Evolutionary conservation across 2,888 invertebrate species (phyloP).

Genomic region (Nemotelus pantherinus): DNA sequence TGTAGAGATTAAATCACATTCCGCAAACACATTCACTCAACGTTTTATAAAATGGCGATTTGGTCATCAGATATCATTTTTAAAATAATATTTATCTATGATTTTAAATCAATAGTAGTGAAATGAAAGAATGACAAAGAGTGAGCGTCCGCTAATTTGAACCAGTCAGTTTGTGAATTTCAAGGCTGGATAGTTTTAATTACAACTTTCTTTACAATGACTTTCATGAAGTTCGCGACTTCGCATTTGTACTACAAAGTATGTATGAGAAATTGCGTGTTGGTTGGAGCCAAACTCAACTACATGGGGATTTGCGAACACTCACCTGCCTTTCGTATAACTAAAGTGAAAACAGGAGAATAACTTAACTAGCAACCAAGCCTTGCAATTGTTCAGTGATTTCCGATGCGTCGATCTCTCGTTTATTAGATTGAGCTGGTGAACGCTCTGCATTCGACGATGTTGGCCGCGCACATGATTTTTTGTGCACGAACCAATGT

Average conservation of each 20-base stretch:
- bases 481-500: conserved; percentile 93
- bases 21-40: conserved; percentile 42
- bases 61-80: conserved; percentile 40
- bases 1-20: conserved; percentile 38
- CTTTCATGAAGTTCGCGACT: neutral
- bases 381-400: conserved; percentile 68
- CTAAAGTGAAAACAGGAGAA: conserved; percentile 46
- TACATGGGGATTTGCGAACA: conserved; percentile 6
- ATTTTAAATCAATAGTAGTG: conserved; percentile 34
- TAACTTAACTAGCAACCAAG: conserved; percentile 57
- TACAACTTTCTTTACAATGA: no score
- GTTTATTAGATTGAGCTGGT: conserved; percentile 51
- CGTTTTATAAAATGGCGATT: conserved; percentile 42
- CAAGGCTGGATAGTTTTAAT: no score
- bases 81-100: conserved; percentile 38
- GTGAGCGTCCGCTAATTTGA: conserved; percentile 1
- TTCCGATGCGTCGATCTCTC: conserved; percentile 65
- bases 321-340: conserved; percentile 14
- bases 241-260: neutral
- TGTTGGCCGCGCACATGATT: conserved; percentile 77
- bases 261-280: conserved; percentile 15
- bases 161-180: no score
- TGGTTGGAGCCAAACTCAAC: conserved; percentile 17
- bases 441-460: conserved; percentile 59
- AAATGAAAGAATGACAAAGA: conserved; percentile 16